Percentiles rank a stretch among this genome's conserved stretches.
Conservation (phyloP, 2,113 vertebrate species). For the Spermophilus dauricus region DNA sequence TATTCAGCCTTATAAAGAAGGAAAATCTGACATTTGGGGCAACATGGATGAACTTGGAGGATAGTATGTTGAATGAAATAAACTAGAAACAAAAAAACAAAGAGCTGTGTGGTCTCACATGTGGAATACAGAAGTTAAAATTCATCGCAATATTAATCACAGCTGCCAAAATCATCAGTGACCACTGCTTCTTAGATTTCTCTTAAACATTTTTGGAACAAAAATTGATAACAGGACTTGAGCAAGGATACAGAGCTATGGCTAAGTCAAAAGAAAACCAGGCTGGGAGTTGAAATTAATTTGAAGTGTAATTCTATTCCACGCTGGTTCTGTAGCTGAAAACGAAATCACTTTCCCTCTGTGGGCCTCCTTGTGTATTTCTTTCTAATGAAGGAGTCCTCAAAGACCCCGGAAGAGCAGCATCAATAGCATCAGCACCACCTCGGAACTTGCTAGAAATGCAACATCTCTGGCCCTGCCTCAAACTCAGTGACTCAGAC, state of each 20-base stretch:
- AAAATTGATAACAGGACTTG: not conserved
- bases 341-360: not conserved
- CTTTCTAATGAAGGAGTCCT: not conserved
- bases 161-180: not conserved
- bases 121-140: not conserved
- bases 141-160: not conserved
- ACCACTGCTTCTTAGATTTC: not conserved
- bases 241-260: rapidly evolving
- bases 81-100: not conserved
- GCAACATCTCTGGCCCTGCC: not conserved
- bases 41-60: not conserved
- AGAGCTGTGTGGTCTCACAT: not conserved
- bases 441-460: not conserved
- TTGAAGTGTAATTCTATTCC: not conserved
- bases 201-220: not conserved
- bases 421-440: too few species aligned
- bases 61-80: not conserved
- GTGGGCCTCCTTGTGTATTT: not conserved
- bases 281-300: not conserved
- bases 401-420: not conserved
- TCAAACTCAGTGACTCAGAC: not conserved
- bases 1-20: not conserved
- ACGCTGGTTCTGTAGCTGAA: not conserved
- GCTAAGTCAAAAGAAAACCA: not conserved
- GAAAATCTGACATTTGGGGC: not conserved